Conservation (phyloP, 1,140 invertebrate genomes). For the Acromyrmex echinatior region DNA sequence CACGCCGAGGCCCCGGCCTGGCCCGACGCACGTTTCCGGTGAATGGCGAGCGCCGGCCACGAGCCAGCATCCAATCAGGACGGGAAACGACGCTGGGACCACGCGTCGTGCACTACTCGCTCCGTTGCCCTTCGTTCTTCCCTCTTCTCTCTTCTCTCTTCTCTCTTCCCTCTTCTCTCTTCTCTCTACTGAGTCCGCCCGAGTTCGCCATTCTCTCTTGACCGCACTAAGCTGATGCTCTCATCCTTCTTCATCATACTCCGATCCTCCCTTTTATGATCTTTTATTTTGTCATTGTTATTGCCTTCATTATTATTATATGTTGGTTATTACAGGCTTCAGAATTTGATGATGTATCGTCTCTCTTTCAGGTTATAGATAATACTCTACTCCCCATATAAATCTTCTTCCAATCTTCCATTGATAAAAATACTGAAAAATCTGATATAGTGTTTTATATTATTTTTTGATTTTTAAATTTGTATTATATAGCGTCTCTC, state of each 20-base stretch:
- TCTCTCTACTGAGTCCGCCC: not conserved
- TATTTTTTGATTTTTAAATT: not conserved
- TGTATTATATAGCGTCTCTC: not conserved
- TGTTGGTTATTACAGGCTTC: slow-evolving; percentile 22
- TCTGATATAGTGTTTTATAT: not conserved
- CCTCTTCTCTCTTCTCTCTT: not conserved
- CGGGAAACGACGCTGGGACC: slow-evolving; percentile 83
- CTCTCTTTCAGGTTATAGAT: not conserved
- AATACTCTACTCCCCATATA: not conserved
- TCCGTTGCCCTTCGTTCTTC: slow-evolving; percentile 45
- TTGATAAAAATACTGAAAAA: not conserved
- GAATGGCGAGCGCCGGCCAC: slow-evolving; percentile 86
- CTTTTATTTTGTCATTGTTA: slow-evolving; percentile 56
- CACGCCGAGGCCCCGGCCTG: slow-evolving; percentile 64
- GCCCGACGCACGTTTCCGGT: slow-evolving; percentile 82
- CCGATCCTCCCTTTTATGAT: not conserved
- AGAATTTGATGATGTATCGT: slow-evolving; percentile 31
- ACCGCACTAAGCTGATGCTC: not conserved
- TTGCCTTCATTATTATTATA: slow-evolving; percentile 50
- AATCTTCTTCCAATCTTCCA: not conserved
- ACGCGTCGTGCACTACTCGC: slow-evolving; percentile 83
- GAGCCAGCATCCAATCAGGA: slow-evolving; percentile 86
- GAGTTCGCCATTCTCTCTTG: slow-evolving; percentile 15
- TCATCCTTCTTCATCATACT: slow-evolving; percentile 11
- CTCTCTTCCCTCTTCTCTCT: slow-evolving; percentile 1